Evolutionary conservation across 2,888 invertebrate genomes (phyloP).

Genomic region (Poecilobothrus nobilitatus): DNA sequence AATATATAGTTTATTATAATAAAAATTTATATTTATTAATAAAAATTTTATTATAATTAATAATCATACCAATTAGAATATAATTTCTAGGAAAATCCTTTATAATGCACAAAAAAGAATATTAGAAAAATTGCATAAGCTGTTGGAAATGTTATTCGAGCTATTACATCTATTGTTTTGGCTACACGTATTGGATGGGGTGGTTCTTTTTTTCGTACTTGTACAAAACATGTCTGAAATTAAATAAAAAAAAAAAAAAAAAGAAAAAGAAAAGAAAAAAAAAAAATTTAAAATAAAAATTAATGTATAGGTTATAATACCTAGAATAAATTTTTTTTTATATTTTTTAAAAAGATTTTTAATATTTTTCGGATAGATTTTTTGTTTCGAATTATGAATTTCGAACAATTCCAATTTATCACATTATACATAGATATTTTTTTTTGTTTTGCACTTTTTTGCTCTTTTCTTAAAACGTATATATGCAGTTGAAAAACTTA

Average conservation of each 20-base stretch:
- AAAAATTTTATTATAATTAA: not conserved
- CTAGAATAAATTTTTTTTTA: no score
- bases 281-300: not conserved
- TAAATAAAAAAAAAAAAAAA: constrained; percentile 24
- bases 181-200: constrained; percentile 89
- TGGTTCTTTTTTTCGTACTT: constrained; percentile 84
- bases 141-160: constrained; percentile 86
- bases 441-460: no score
- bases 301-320: no score
- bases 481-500: no score
- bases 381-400: no score
- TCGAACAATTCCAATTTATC: no score
- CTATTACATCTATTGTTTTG: constrained; percentile 90
- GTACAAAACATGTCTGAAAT: constrained; percentile 69
- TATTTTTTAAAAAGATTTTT: no score
- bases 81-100: constrained; percentile 55
- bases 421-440: no score
- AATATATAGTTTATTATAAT: not conserved
- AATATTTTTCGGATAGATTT: no score
- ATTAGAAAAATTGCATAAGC: constrained; percentile 89
- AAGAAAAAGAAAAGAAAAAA: constrained; percentile 11
- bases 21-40: not conserved
- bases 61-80: constrained; percentile 15
- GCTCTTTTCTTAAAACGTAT: no score
- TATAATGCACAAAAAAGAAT: constrained; percentile 93